phyloP scores from a whole-genome alignment of 2,797 vertebrate species.

The Sebastes diploproa region DNA sequence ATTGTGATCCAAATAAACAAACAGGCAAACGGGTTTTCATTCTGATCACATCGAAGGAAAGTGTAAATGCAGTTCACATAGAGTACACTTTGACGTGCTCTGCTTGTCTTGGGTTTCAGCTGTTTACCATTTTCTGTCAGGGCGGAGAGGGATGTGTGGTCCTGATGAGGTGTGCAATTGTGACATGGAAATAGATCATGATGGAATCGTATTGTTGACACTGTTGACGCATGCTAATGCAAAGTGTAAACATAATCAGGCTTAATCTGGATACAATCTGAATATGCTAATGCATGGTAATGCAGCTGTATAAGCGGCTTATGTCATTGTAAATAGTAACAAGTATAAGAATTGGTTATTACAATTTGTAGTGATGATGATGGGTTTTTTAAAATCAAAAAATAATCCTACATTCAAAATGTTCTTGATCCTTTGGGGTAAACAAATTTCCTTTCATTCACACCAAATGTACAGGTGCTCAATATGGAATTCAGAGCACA shows the following conservation, averaged over 20 bases:
- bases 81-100: neutral
- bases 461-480: neutral
- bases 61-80: neutral
- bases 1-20: neutral
- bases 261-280: neutral
- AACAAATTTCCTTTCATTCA: constrained; percentile 32
- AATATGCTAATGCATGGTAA: neutral
- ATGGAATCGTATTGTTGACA: neutral
- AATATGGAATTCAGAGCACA: neutral
- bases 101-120: neutral
- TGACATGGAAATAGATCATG: neutral
- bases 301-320: neutral
- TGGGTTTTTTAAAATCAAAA: neutral
- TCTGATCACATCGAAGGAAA: neutral
- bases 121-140: neutral
- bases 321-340: neutral
- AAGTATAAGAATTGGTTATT: neutral
- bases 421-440: constrained; percentile 20
- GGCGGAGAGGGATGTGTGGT: neutral
- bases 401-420: neutral
- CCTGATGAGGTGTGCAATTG: neutral
- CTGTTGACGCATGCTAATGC: neutral
- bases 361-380: neutral
- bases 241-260: neutral
- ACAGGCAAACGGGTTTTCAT: neutral